phyloP scores from a whole-genome alignment of 2,888 invertebrate genomes.

The Heliothis peltigera region DNA sequence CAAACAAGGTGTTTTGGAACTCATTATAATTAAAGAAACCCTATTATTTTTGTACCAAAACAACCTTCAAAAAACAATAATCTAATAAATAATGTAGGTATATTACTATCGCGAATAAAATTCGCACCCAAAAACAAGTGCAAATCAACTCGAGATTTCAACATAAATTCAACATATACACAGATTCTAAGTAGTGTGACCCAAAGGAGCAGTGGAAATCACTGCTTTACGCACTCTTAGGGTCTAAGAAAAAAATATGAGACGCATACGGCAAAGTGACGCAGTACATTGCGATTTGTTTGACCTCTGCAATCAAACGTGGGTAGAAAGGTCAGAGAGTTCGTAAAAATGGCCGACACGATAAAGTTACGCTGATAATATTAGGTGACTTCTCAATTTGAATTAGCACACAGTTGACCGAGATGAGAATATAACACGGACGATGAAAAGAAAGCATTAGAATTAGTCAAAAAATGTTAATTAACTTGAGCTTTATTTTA shows the following conservation, averaged over 20 bases:
- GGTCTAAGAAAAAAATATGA: constrained; percentile 13
- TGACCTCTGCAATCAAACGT: constrained; percentile 41
- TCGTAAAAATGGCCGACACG: constrained; percentile 43
- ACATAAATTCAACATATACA: constrained; percentile 9
- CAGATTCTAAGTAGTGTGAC: constrained; percentile 2
- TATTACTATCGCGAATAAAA: neutral
- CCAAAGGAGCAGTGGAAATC: constrained; percentile 8
- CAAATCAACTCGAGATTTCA: constrained; percentile 13
- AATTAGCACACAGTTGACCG: constrained; percentile 36
- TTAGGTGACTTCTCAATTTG: constrained; percentile 30
- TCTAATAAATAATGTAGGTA: neutral
- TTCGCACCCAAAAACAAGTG: neutral
- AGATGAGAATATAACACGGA: neutral
- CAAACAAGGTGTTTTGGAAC: too few relatives aligned
- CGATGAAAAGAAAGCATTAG: constrained; percentile 5
- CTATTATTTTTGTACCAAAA: constrained; percentile 23
- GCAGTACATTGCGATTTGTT: constrained; percentile 39
- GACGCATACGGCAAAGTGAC: constrained; percentile 18
- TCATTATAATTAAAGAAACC: too few relatives aligned
- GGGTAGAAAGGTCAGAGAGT: constrained; percentile 52
- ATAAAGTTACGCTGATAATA: constrained; percentile 30
- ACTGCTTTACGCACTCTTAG: constrained; percentile 16
- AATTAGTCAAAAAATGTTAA: neutral
- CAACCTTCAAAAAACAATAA: neutral
- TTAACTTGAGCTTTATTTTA: neutral